A percentile compares a stretch with the other conserved stretches of the same genome.
Conservation (phyloP, 2,797 vertebrate species). For the Peromyscus melanophrys region DNA sequence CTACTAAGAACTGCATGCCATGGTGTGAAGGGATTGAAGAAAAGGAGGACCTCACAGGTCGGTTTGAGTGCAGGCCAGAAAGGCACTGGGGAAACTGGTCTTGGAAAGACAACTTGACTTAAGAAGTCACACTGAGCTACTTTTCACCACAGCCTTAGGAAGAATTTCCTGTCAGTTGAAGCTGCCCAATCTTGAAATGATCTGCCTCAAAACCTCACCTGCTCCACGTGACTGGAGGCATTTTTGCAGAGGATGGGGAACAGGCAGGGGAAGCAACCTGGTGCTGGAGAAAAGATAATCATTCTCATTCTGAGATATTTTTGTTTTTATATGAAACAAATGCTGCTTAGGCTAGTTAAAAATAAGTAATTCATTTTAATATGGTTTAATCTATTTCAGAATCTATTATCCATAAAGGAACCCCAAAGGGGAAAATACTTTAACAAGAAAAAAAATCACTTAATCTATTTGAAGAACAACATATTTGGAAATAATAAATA, state of each 20-base stretch:
- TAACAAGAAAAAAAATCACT: slow-evolving; percentile 10
- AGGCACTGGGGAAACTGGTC: not conserved
- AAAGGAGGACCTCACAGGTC: not conserved
- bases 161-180: slow-evolving; percentile 27
- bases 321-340: slow-evolving; percentile 40
- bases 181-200: not conserved
- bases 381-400: slow-evolving; percentile 36
- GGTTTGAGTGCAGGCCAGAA: not conserved
- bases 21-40: not conserved
- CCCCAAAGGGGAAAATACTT: not conserved
- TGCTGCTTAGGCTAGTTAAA: not conserved
- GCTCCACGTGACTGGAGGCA: not conserved
- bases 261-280: not conserved
- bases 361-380: slow-evolving; percentile 37
- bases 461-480: slow-evolving; percentile 27
- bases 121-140: not conserved
- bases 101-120: not conserved
- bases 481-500: slow-evolving; percentile 57
- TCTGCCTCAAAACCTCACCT: not conserved
- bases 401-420: slow-evolving; percentile 59
- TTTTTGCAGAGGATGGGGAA: not conserved
- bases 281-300: not conserved
- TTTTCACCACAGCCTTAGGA: not conserved
- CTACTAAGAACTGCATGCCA: not conserved
- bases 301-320: not conserved